Conservation (phyloP, 2,888 invertebrate species). For the Alentia gelatinosa region DNA sequence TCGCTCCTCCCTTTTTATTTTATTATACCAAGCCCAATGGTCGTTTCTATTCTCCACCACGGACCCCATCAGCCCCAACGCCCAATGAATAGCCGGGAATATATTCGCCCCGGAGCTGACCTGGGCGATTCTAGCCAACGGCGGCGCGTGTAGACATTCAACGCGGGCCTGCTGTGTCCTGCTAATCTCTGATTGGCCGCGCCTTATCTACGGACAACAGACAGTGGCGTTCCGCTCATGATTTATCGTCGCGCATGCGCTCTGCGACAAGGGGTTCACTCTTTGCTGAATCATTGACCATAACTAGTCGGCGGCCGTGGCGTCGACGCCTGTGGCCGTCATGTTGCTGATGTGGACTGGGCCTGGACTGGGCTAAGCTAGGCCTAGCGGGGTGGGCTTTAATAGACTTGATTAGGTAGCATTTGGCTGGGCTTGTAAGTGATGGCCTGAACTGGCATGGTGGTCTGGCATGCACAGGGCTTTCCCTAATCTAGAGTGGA, state of each 20-base stretch:
- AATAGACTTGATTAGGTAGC: too few species aligned
- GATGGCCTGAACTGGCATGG: too few species aligned
- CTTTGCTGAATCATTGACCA: slow-evolving; percentile 6
- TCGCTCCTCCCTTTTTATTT: not conserved
- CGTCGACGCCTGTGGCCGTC: too few species aligned
- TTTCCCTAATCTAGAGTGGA: too few species aligned
- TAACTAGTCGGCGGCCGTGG: not conserved
- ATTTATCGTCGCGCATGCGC: slow-evolving; percentile 40
- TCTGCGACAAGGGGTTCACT: not conserved
- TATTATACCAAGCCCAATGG: not conserved
- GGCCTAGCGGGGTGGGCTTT: too few species aligned
- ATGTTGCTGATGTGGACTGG: not conserved
- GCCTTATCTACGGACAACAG: slow-evolving; percentile 17
- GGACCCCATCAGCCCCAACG: not conserved
- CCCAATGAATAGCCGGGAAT: not conserved
- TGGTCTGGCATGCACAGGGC: too few species aligned
- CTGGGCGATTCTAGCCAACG: not conserved
- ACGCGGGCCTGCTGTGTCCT: not conserved
- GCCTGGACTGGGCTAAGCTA: too few species aligned
- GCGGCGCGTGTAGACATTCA: not conserved
- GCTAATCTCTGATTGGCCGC: slow-evolving; percentile 33
- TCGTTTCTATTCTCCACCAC: slow-evolving; percentile 3
- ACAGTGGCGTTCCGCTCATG: slow-evolving; percentile 39
- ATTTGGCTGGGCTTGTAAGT: too few species aligned
- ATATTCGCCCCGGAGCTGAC: not conserved